Percentiles rank a stretch among this genome's conserved stretches.
Evolutionary conservation across 2,113 vertebrate species (phyloP).

Genomic region (Aphyosemion australe): DNA sequence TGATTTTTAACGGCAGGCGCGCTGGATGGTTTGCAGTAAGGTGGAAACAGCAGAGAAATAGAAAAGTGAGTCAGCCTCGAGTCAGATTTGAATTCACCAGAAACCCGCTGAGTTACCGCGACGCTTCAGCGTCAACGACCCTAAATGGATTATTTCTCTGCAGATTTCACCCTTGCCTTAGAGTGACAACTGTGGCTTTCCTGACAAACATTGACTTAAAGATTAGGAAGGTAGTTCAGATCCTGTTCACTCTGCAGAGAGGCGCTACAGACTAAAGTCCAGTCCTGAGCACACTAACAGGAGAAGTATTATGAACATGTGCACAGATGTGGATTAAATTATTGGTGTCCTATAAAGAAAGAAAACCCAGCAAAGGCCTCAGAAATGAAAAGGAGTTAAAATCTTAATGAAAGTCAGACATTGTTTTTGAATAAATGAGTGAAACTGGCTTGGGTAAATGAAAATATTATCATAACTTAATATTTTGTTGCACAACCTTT

Average conservation of each 20-base stretch:
- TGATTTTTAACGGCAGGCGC: conserved; percentile 61
- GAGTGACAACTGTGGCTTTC: conserved; percentile 33
- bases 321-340: not conserved
- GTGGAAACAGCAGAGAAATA: conserved; percentile 14
- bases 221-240: conserved; percentile 44
- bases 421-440: too few relatives aligned
- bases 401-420: too few relatives aligned
- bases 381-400: too few relatives aligned
- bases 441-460: too few relatives aligned
- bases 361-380: too few relatives aligned
- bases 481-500: too few relatives aligned
- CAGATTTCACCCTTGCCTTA: conserved; percentile 50
- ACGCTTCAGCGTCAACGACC: conserved; percentile 44
- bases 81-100: conserved; percentile 45
- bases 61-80: conserved; percentile 46
- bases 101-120: conserved; percentile 56
- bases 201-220: conserved; percentile 52
- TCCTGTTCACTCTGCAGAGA: conserved; percentile 37
- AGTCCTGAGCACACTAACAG: conserved; percentile 5
- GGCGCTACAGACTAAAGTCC: conserved; percentile 12
- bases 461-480: too few relatives aligned
- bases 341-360: too few relatives aligned
- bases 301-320: not conserved
- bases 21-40: conserved; percentile 32
- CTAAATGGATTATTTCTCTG: conserved; percentile 64